Percentiles rank a stretch among this genome's conserved stretches.
Evolutionary conservation across 2,797 vertebrate species (phyloP).

Genomic region (Crocidura indochinensis): DNA sequence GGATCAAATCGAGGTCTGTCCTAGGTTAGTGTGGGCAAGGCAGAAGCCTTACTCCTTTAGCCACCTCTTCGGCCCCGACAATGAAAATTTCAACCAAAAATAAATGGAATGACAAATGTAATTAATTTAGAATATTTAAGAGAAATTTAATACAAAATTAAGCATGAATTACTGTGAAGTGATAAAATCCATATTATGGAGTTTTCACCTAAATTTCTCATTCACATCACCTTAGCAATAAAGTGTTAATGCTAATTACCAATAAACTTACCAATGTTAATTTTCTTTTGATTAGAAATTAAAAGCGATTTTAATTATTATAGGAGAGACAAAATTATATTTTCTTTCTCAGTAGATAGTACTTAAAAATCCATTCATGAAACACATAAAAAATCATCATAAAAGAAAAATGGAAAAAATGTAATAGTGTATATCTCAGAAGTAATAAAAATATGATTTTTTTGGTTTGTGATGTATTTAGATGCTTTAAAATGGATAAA

Average conservation of each 20-base stretch:
- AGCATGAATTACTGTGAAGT: neutral
- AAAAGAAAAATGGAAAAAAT: slow-evolving; percentile 9
- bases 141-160: neutral
- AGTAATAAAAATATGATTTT: neutral
- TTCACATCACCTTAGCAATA: neutral
- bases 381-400: neutral
- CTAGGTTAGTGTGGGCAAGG: no score
- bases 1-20: no score
- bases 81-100: no score
- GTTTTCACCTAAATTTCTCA: neutral
- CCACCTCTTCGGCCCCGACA: no score
- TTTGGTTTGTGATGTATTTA: neutral
- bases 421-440: neutral
- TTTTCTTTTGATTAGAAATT: neutral
- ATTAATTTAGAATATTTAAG: slow-evolving; percentile 12
- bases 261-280: no score
- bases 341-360: no score
- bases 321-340: neutral
- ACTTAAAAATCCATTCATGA: no score
- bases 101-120: neutral
- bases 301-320: neutral
- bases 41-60: no score
- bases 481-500: no score
- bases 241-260: neutral
- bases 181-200: neutral